A percentile compares a stretch with the other conserved stretches of the same genome.
These are phyloP conservation scores for Tuberolachnus salignus DNA, from an alignment of 2,888 invertebrate species.

Conservation along the genomic window DNA sequence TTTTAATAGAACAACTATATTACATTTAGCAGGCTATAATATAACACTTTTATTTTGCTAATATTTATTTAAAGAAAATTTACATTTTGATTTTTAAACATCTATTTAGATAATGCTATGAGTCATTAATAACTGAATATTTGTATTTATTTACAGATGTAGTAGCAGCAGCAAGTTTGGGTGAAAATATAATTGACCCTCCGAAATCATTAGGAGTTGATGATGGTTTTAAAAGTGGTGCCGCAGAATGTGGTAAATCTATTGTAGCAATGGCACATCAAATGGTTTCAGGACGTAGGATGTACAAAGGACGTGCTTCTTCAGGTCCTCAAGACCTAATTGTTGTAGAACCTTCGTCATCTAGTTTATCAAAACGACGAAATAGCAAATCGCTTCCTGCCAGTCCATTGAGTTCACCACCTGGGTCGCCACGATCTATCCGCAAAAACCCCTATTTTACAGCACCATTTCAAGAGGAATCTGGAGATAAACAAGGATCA, in stretches of 20 bases:
- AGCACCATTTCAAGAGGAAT: slow-evolving; percentile 56
- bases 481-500: slow-evolving; percentile 44
- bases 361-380: slow-evolving; percentile 63
- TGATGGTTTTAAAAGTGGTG: slow-evolving; percentile 70
- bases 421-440: slow-evolving; percentile 69
- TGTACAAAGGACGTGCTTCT: slow-evolving; percentile 51
- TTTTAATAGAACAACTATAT: background rate
- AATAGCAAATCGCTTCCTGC: slow-evolving; percentile 76
- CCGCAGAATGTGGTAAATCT: slow-evolving; percentile 68
- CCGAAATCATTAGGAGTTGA: slow-evolving; percentile 70
- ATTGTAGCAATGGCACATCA: slow-evolving; percentile 68
- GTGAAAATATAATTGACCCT: slow-evolving; percentile 55
- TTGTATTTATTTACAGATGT: slow-evolving; percentile 24
- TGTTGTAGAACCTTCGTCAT: slow-evolving; percentile 23
- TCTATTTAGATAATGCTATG: background rate
- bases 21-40: background rate
- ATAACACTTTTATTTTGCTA: background rate
- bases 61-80: background rate
- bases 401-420: slow-evolving; percentile 71
- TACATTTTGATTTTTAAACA: background rate
- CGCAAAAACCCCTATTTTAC: slow-evolving; percentile 71
- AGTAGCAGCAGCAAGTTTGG: slow-evolving; percentile 52
- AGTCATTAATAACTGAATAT: background rate
- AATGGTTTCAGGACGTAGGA: slow-evolving; percentile 66
- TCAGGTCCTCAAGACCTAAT: slow-evolving; percentile 46